These are phyloP conservation scores for Bombus pyrosoma DNA, from an alignment of 1,140 invertebrate species.

Conservation along the genomic window DNA sequence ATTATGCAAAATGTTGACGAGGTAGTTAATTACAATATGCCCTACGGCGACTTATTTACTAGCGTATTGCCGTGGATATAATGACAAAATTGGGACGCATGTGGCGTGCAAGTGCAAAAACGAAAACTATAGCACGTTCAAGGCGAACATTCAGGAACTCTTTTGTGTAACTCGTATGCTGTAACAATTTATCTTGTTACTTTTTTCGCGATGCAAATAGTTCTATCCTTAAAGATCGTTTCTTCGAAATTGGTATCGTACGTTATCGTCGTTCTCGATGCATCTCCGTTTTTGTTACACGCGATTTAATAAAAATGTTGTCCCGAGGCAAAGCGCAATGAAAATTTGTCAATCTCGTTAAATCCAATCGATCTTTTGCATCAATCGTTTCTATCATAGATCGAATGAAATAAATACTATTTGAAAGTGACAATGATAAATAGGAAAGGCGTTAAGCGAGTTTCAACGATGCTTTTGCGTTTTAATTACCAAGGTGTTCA, in stretches of 20 bases:
- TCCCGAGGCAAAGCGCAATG: too few species aligned
- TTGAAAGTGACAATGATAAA: too few species aligned
- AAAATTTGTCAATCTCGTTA: too few species aligned
- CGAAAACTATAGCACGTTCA: not conserved
- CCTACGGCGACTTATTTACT: not conserved
- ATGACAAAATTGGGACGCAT: slow-evolving; percentile 39
- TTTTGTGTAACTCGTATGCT: too few species aligned
- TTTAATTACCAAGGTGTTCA: not conserved
- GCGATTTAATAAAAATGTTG: too few species aligned
- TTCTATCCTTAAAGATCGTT: not conserved
- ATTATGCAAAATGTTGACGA: not conserved
- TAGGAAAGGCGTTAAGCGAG: too few species aligned
- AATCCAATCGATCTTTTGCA: too few species aligned
- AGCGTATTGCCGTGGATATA: not conserved
- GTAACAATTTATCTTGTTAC: not conserved
- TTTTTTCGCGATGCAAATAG: not conserved
- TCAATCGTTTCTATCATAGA: too few species aligned
- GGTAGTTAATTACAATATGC: not conserved
- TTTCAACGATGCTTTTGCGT: not conserved
- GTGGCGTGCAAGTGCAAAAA: slow-evolving; percentile 35
- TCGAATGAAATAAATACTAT: not conserved
- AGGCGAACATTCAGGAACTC: not conserved
- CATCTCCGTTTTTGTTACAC: too few species aligned
- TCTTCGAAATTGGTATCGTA: too few species aligned
- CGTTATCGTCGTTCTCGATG: not conserved